Evolutionary conservation across 1,140 invertebrate genomes (phyloP), one percentile per base, ranked within the genome.

Genomic region (Physella acuta): DNA sequence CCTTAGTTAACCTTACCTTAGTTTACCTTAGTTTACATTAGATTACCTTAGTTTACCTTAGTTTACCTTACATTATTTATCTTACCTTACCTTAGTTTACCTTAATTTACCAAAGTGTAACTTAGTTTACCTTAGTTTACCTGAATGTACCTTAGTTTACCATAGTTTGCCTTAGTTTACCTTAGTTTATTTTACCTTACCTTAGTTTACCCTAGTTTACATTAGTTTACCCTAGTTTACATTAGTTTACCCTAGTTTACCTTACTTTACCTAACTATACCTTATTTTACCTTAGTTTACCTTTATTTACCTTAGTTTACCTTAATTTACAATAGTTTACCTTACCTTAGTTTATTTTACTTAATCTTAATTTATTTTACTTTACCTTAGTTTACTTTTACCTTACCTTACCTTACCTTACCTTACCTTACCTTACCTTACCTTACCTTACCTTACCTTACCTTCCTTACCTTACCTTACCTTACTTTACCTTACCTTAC

Each of bases 401-500:
- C 44, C 11, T n/a, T 14, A 49, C 44, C 44, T 49, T 49, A 49
- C 44, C n/a, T 49, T 49, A 11, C 44, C n/a, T 49, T 49, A 49
- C n/a, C n/a, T 49, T 49, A 49, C 44, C n/a, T 63, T 37, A 44
- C 61, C n/a, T 63, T 16, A 44, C 61, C 37, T 44, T n/a, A 63
- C 61, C 61, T 63, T 39, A 63, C 16, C 37, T 63, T 39, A 63
- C 37, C 37, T n/a, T n/a, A n/a, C n/a, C n/a, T n/a, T n/a, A n/a
- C n/a, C n/a, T n/a, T n/a, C n/a, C n/a, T n/a, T n/a, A n/a, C n/a
- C n/a, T 63, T 37, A 39, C 61, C n/a, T 63, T 37, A 63, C 11
- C 61, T 63, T 63, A 63, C 31, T 39, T 63, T 63, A 63, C 61
- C n/a, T 20, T 34, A 61, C 34, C 37, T 36, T 39, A 63, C 61